Conservation (phyloP, 2,888 invertebrate genomes). For the Carpatolechia fugitivella region DNA sequence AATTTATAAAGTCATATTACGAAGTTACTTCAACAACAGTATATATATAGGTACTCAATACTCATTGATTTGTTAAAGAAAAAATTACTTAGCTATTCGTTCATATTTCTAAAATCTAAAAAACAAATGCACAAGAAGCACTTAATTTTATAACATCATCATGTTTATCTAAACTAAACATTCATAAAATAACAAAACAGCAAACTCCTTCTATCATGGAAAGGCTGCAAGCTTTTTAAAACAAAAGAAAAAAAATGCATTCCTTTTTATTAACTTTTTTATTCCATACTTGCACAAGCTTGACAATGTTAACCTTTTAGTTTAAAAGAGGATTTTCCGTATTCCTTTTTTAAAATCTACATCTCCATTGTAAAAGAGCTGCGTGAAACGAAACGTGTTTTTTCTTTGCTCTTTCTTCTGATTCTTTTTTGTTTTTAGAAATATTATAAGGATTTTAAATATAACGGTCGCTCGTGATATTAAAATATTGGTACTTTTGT, state of each 20-base stretch:
- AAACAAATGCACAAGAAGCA: too few relatives aligned
- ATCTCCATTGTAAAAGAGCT: not conserved
- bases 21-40: too few relatives aligned
- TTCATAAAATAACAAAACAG: too few relatives aligned
- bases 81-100: too few relatives aligned
- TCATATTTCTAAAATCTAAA: too few relatives aligned
- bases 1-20: too few relatives aligned
- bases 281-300: not conserved
- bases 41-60: too few relatives aligned
- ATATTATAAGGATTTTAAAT: not conserved
- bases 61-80: too few relatives aligned
- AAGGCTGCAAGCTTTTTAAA: too few relatives aligned
- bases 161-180: too few relatives aligned
- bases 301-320: conserved; percentile 1
- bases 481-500: not conserved
- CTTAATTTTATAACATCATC: too few relatives aligned
- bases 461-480: not conserved
- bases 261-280: not conserved
- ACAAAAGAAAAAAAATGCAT: not conserved
- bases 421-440: not conserved
- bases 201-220: too few relatives aligned
- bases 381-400: conserved; percentile 5
- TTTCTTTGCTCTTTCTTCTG: not conserved
- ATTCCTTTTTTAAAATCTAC: not conserved
- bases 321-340: not conserved